Conservation (phyloP, 2,797 vertebrate species). For the Phoebastria nigripes region DNA sequence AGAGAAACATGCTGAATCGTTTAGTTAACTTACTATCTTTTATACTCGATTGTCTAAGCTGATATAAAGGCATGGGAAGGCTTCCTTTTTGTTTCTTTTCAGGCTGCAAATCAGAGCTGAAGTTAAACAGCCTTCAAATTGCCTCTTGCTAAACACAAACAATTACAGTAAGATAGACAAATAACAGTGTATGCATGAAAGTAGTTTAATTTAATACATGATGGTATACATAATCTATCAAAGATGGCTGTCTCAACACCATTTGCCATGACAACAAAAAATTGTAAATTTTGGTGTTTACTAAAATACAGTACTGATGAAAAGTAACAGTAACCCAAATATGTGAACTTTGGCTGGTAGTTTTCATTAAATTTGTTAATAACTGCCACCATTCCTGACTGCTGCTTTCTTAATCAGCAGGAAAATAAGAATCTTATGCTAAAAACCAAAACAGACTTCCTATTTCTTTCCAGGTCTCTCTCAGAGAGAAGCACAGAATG, state of each 20-base stretch:
- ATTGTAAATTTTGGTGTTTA: not conserved
- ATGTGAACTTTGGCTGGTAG: not conserved
- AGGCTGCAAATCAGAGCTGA: not conserved
- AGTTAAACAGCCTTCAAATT: constrained; percentile 6
- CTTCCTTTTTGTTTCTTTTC: not conserved
- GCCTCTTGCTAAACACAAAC: not conserved
- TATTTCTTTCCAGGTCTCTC: not conserved
- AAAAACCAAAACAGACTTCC: not conserved
- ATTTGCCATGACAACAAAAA: not conserved
- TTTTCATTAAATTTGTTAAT: not conserved
- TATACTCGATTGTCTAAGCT: not conserved
- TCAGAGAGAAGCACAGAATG: not conserved
- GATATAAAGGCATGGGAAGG: not conserved
- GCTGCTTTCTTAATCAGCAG: not conserved
- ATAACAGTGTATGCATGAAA: not conserved
- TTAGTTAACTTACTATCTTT: not conserved
- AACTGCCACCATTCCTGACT: not conserved
- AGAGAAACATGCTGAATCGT: not conserved
- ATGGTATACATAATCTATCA: not conserved
- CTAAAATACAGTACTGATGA: not conserved
- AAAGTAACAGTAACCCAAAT: not conserved
- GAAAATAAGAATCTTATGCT: not conserved
- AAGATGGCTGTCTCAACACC: not conserved
- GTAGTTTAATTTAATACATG: not conserved
- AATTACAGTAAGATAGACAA: not conserved